A percentile compares a stretch with the other conserved stretches of the same genome.
These are phyloP conservation scores for Aleiodes sp. DNA, from an alignment of 1,140 invertebrate genomes.

Conservation along the genomic window DNA sequence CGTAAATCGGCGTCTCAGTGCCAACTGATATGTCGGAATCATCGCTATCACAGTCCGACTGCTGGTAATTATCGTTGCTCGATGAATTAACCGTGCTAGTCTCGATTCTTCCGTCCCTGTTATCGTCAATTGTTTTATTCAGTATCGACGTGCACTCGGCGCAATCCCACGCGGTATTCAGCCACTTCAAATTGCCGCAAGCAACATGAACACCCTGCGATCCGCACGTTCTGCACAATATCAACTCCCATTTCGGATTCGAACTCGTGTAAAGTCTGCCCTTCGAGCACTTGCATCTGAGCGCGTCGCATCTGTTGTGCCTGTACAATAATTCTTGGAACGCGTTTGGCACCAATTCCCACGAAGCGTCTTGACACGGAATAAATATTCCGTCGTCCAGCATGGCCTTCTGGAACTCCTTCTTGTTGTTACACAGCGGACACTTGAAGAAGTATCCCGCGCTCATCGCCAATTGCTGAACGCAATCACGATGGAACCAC, in stretches of 20 bases:
- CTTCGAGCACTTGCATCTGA: conserved; percentile 69
- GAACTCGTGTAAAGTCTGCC: conserved; percentile 66
- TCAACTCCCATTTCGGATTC: conserved; percentile 68
- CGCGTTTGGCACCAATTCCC: conserved; percentile 75
- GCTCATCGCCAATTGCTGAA: conserved; percentile 72
- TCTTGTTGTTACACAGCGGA: conserved; percentile 73
- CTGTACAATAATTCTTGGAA: conserved; percentile 70
- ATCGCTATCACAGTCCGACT: conserved; percentile 43
- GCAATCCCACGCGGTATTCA: conserved; percentile 58
- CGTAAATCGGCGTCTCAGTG: conserved; percentile 30
- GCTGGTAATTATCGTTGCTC: not conserved
- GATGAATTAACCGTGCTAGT: not conserved
- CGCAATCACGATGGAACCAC: conserved; percentile 72
- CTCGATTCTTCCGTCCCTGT: not conserved
- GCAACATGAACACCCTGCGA: conserved; percentile 68
- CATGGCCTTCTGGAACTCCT: conserved; percentile 71
- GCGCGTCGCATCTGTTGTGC: conserved; percentile 69
- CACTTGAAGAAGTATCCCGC: conserved; percentile 78
- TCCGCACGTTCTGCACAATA: conserved; percentile 69
- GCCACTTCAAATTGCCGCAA: conserved; percentile 62
- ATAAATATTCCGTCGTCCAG: conserved; percentile 72
- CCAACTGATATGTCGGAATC: conserved; percentile 56
- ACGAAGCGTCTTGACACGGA: conserved; percentile 75
- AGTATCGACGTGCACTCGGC: conserved; percentile 54
- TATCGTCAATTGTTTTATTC: not conserved